A percentile compares a stretch with the other conserved stretches of the same genome.
Evolutionary conservation across 2,888 invertebrate genomes (phyloP).

Genomic region (Dasysyrphus albostriatus): DNA sequence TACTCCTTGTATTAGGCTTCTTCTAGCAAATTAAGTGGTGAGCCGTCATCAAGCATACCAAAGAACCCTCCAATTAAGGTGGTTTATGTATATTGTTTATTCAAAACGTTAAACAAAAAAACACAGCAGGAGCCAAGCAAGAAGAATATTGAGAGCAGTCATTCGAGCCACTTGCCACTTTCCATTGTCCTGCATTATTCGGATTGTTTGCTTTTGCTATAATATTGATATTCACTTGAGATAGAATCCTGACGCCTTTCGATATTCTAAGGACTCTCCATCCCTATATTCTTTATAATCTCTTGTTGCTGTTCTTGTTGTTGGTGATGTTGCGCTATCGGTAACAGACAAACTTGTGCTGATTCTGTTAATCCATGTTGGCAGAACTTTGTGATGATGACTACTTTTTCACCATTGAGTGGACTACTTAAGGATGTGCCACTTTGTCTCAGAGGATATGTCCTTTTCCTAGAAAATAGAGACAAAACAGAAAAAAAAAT

Average conservation of each 20-base stretch:
- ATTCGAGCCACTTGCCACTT: conserved; percentile 44
- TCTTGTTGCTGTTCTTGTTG: not conserved
- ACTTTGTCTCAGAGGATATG: conserved; percentile 31
- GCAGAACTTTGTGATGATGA: conserved; percentile 23
- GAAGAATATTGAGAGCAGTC: conserved; percentile 19
- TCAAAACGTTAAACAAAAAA: conserved; percentile 52
- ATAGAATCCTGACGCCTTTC: conserved; percentile 22
- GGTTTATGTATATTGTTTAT: conserved; percentile 48
- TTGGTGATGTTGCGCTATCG: conserved; percentile 27
- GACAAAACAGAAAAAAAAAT: conserved; percentile 21
- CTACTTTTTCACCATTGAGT: conserved; percentile 35
- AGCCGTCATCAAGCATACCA: conserved; percentile 33
- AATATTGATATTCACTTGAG: conserved; percentile 58
- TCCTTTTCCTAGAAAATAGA: conserved; percentile 46
- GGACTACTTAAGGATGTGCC: conserved; percentile 22
- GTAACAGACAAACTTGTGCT: conserved; percentile 33
- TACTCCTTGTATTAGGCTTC: conserved; percentile 1
- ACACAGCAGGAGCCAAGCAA: conserved; percentile 3
- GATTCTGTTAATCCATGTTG: conserved; percentile 40
- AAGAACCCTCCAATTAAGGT: conserved; percentile 21
- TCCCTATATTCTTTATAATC: conserved; percentile 26
- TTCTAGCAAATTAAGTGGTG: conserved; percentile 49
- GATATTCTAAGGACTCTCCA: conserved; percentile 22
- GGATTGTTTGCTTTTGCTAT: not conserved
- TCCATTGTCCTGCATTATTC: conserved; percentile 19